A percentile compares a stretch with the other conserved stretches of the same genome.
phyloP scores from a whole-genome alignment of 2,888 invertebrate species.

The Bombylius discolor region DNA sequence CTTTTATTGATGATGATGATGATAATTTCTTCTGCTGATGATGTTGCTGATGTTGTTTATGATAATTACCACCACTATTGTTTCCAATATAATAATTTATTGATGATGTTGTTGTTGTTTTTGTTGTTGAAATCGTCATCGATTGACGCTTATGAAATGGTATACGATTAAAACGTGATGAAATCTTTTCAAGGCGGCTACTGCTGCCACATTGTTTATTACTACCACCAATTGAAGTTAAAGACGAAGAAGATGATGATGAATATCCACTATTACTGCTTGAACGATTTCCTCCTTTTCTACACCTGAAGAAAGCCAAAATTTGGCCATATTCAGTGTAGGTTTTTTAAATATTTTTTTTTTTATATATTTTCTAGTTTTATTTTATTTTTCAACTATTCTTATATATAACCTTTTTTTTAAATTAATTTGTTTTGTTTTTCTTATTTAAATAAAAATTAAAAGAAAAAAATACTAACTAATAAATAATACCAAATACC shows the following conservation, averaged over 20 bases:
- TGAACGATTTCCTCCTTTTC: conserved; percentile 17
- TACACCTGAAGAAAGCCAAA: conserved; percentile 20
- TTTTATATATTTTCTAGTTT: conserved; percentile 2
- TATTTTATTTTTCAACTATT: not conserved
- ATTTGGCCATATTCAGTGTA: conserved; percentile 14
- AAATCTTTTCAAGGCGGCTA: conserved; percentile 30
- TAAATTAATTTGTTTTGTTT: not conserved
- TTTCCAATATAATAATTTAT: not conserved
- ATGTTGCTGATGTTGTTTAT: not conserved
- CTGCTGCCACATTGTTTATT: conserved; percentile 8
- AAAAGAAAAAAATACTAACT: not conserved
- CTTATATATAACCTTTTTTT: not conserved
- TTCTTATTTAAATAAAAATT: not conserved
- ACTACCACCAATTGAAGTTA: conserved; percentile 9
- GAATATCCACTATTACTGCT: conserved; percentile 3
- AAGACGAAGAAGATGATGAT: conserved; percentile 10
- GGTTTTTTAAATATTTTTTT: conserved; percentile 2
- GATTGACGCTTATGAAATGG: conserved; percentile 48
- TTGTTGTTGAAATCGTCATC: conserved; percentile 24
- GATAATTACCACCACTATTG: not conserved
- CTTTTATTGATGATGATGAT: too few species aligned
- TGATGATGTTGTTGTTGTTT: conserved; percentile 6
- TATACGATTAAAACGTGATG: conserved; percentile 42
- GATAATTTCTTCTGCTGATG: too few species aligned
- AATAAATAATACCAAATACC: conserved; percentile 6